Base-by-base conservation (phyloP, 2,888 invertebrate genomes). In the Autographa pulchrina region DNA sequence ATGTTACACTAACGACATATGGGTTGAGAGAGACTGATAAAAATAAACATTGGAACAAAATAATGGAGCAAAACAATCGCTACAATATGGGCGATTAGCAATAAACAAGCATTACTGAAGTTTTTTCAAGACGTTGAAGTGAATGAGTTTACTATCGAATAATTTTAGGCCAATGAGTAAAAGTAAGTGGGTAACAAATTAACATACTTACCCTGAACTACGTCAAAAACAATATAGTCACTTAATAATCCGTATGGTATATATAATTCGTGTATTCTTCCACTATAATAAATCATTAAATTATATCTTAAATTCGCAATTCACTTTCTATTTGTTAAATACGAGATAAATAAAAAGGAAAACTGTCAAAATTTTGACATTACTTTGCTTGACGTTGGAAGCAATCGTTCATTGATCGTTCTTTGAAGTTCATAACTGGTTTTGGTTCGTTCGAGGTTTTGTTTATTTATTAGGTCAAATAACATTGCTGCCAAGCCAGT, bases 91-190 rank as follows among this genome's bases (percentile, higher is more conserved):
- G 58, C 58, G 43, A 70, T 70, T 60, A 72, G 20, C 62, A 75
- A 70, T 67, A 72, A 81, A 72, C 67, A 69, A 68, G 68, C 38
- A 64, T 62, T 63, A 61, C n/a, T 64, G 65, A 60, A 25, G 54
- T 25, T 20, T 56, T 11, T 56, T 56, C 13, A 25, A 56, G 20
- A 56, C 54, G 11, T 25, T 70, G 54, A 72, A 67, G 54, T 65
- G 72, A 82, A 75, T 78, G 73, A 78, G 35, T 77, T 71, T 79
- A 77, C 31, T 71, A 75, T 68, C 64, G 62, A 73, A 84, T 84
- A 78, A 84, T 84, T 83, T 83, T 82, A 86, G 82, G 83, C 83
- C 86, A 86, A 89, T 88, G 88, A 91, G 92, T 90, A 92, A 93
- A 92, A 92, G 91, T 92, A 86, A 70, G 70, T 80, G 72, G 65